Evolutionary conservation across 2,797 vertebrate species (phyloP), one percentile per base, ranked within the genome.

Genomic region (Falco novaeseelandiae): DNA sequence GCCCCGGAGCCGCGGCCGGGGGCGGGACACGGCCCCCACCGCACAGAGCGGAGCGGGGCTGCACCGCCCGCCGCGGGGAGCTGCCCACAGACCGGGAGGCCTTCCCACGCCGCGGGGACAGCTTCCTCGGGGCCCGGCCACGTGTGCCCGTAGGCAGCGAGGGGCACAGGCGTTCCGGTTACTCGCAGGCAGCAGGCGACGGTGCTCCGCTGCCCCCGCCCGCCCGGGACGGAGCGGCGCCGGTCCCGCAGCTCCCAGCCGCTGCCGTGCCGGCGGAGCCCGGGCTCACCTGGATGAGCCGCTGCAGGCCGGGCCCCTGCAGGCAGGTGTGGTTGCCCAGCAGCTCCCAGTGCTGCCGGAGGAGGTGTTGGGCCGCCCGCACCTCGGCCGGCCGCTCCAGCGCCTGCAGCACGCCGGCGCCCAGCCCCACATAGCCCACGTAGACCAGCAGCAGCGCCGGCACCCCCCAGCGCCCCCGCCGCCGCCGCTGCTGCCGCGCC

Each of bases 311-410:
- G 1, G 95, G 93, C 66, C 97, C 96, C 55, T 97, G 98, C 94
- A 99, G 97, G 85, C 99, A 99, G 72, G 98, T 99, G 94, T 98
- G 98, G 96, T 99, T 99, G 51, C 94, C 93, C 81, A 99, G 96
- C 89, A 99, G 98, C 55, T 96, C 89, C 91, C 98, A 97, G 96
- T 98, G 98, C 90, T 99, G 98, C 59, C 93, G 91, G 44, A 98
- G 98, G 91, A 99, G 99, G 52, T 91, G 94, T 40, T 95, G 88
- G 14, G 98, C 97, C 74, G 97, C 97, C 78, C 96, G 95, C 78
- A 91, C 97, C 95, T 98, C 99, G 0, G 97, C 98, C 46, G 99
- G 98, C 36, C 98, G 97, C 97, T 99, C 99, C 97, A 99, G 98
- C 16, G 98, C 96, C 96, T 98, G 98, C 97, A 99, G 99, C 81